phyloP scores from a whole-genome alignment of 2,113 vertebrate species.

The Pelecanus crispus region DNA sequence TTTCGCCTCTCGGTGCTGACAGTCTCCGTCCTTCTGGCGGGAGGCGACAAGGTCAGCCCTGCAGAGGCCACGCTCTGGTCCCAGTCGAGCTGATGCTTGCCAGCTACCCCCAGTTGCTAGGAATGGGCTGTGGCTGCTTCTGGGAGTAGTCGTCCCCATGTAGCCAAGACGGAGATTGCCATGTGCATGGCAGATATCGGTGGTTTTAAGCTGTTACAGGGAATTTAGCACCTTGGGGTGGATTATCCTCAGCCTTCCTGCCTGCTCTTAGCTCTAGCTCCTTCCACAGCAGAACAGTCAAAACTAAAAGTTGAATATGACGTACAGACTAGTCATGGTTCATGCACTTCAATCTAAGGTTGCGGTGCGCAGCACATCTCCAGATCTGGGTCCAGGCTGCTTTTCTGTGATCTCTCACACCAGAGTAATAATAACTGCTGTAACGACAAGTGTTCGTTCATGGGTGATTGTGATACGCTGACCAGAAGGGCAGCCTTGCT shows the following conservation, averaged over 20 bases:
- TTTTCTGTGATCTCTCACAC: fast-evolving
- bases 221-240: background rate
- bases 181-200: background rate
- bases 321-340: background rate
- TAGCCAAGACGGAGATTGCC: background rate
- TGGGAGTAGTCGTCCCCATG: background rate
- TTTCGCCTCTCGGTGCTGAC: background rate
- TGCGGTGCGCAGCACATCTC: background rate
- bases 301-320: background rate
- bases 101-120: fast-evolving
- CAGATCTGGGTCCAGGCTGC: background rate
- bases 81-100: fast-evolving
- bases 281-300: background rate
- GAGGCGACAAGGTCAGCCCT: background rate
- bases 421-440: background rate
- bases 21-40: background rate
- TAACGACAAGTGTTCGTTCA: fast-evolving
- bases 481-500: background rate
- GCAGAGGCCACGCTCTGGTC: fast-evolving
- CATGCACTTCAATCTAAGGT: fast-evolving
- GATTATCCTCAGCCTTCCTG: background rate
- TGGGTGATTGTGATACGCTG: fast-evolving
- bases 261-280: background rate
- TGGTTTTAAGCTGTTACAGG: background rate
- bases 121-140: background rate